Evolutionary conservation across 1,140 invertebrate species (phyloP).

Genomic region (Linepithema humile): DNA sequence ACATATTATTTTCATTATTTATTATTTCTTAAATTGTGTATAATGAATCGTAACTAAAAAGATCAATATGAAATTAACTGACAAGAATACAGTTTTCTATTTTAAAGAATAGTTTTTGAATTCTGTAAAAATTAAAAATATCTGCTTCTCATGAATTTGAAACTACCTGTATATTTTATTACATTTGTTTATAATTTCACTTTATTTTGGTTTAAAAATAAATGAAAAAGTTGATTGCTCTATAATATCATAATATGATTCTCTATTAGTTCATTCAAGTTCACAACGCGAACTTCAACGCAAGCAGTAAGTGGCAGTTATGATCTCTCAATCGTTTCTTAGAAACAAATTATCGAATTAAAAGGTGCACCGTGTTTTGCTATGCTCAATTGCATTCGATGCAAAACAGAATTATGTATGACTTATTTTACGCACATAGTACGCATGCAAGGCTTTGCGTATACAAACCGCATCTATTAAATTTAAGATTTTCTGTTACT

Average conservation of each 20-base stretch:
- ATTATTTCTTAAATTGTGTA: background rate
- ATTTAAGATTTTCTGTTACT: background rate
- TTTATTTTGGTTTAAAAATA: too few relatives aligned
- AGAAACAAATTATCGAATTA: constrained; percentile 8
- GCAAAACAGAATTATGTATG: background rate
- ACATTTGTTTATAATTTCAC: too few relatives aligned
- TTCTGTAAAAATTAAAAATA: too few relatives aligned
- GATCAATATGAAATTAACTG: background rate
- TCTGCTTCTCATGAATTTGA: too few relatives aligned
- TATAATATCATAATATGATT: too few relatives aligned
- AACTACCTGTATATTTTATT: too few relatives aligned
- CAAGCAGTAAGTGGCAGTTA: background rate
- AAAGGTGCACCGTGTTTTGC: background rate
- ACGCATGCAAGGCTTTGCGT: background rate
- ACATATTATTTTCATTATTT: too few relatives aligned
- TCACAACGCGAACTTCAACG: background rate
- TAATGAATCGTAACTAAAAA: background rate
- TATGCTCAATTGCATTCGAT: background rate
- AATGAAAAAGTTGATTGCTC: background rate
- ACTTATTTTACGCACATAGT: background rate
- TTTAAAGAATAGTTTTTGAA: background rate
- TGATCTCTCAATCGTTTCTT: background rate
- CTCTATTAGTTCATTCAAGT: too few relatives aligned
- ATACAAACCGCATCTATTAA: background rate
- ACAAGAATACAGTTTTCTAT: background rate